Conservation (phyloP, 2,113 vertebrate species). For the Myotis lucifugus region DNA sequence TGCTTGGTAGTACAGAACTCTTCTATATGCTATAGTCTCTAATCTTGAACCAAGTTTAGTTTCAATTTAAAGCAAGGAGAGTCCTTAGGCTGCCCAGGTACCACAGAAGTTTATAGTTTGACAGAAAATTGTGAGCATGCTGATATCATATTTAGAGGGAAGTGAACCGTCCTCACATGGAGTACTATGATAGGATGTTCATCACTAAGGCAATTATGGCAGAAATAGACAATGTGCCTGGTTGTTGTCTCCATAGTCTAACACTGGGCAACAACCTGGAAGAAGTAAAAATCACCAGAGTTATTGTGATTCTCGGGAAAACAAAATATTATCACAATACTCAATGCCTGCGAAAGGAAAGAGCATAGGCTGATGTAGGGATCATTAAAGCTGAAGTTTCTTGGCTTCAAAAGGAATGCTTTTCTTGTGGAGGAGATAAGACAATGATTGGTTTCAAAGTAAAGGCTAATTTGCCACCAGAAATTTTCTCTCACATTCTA, state of each 20-base stretch:
- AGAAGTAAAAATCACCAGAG: background rate
- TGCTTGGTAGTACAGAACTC: background rate
- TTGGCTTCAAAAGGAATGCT: background rate
- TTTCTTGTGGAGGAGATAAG: background rate
- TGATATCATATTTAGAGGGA: background rate
- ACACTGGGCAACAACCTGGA: background rate
- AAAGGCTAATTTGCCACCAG: background rate
- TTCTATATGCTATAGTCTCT: background rate
- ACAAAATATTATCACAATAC: background rate
- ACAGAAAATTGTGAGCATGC: background rate
- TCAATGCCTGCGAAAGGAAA: background rate
- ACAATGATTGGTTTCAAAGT: background rate
- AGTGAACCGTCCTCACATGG: background rate
- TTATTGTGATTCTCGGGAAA: background rate
- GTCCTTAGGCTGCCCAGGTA: background rate
- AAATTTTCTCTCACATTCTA: background rate
- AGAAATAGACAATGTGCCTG: background rate
- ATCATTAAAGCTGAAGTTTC: background rate
- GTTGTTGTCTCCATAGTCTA: background rate
- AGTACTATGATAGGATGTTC: background rate
- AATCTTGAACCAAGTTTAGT: background rate
- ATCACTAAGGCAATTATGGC: background rate
- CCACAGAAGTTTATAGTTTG: background rate
- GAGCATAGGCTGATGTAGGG: background rate
- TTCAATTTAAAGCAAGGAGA: background rate